A percentile compares a stretch with the other conserved stretches of the same genome.
Evolutionary conservation across 1,140 invertebrate genomes (phyloP).

Genomic region (Hyposmocoma kahamanoa): DNA sequence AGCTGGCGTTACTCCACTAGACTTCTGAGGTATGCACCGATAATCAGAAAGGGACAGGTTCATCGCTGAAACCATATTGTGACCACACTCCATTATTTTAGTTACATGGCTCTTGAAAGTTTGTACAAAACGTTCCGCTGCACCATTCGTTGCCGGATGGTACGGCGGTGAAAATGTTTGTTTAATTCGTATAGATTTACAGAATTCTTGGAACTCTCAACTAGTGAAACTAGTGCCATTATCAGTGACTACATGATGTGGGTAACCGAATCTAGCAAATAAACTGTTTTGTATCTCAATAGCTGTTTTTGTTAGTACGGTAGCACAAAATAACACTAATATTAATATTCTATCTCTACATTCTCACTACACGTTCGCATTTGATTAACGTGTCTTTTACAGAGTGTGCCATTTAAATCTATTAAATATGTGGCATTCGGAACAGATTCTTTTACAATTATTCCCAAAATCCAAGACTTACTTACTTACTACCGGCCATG

Average conservation of each 20-base stretch:
- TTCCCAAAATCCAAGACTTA: too few relatives aligned
- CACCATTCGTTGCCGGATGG: conserved; percentile 45
- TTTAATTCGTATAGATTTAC: conserved; percentile 20
- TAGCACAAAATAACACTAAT: conserved; percentile 26
- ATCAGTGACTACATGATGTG: conserved; percentile 15
- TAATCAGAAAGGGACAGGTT: conserved; percentile 25
- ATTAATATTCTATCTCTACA: conserved; percentile 36
- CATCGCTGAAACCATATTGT: conserved; percentile 11
- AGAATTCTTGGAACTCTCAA: conserved; percentile 17
- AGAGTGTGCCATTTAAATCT: conserved; percentile 35
- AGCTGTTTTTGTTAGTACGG: conserved; percentile 17
- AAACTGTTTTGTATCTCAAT: conserved; percentile 22
- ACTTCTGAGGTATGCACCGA: conserved; percentile 10
- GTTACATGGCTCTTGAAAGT: conserved; percentile 29
- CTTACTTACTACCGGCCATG: conserved; percentile 30
- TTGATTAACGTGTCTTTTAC: too few relatives aligned
- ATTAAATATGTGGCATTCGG: conserved; percentile 28
- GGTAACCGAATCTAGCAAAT: conserved; percentile 14
- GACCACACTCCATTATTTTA: conserved; percentile 29
- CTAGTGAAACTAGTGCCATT: conserved; percentile 14
- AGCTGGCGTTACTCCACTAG: conserved; percentile 11
- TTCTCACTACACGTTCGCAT: too few relatives aligned
- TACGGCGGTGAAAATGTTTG: conserved; percentile 36
- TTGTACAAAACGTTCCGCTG: conserved; percentile 37
- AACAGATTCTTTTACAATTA: too few relatives aligned